These are phyloP conservation scores for Momotus momota DNA, from an alignment of 2,797 vertebrate genomes.

Conservation along the genomic window DNA sequence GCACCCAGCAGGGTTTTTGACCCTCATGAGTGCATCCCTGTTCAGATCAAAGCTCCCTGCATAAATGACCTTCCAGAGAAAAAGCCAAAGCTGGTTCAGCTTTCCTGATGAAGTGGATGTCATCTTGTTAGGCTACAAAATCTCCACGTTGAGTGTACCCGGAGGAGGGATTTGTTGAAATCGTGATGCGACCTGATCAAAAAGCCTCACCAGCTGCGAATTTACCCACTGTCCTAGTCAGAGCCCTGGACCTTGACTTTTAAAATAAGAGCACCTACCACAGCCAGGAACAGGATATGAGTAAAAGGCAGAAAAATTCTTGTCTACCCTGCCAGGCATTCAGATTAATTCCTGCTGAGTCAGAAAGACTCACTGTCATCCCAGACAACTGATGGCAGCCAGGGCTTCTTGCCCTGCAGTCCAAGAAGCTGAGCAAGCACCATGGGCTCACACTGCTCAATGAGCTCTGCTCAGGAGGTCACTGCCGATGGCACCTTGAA, in stretches of 20 bases:
- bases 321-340: not conserved
- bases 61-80: not conserved
- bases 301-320: not conserved
- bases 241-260: not conserved
- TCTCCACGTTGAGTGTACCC: not conserved
- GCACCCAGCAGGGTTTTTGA: not conserved
- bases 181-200: not conserved
- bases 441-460: not conserved
- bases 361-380: not conserved
- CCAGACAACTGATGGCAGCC: not conserved
- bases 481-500: not conserved
- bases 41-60: not conserved
- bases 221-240: not conserved
- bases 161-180: not conserved
- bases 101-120: not conserved
- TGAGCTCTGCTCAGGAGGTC: not conserved
- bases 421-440: not conserved
- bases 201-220: not conserved
- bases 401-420: accelerated
- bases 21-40: accelerated
- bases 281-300: not conserved
- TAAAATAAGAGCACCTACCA: not conserved
- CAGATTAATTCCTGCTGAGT: not conserved
- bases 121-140: not conserved
- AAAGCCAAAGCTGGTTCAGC: not conserved